Percentiles rank a stretch among this genome's conserved stretches.
Conservation (phyloP, 1,140 invertebrate species). For the Stegodyphus dumicola region DNA sequence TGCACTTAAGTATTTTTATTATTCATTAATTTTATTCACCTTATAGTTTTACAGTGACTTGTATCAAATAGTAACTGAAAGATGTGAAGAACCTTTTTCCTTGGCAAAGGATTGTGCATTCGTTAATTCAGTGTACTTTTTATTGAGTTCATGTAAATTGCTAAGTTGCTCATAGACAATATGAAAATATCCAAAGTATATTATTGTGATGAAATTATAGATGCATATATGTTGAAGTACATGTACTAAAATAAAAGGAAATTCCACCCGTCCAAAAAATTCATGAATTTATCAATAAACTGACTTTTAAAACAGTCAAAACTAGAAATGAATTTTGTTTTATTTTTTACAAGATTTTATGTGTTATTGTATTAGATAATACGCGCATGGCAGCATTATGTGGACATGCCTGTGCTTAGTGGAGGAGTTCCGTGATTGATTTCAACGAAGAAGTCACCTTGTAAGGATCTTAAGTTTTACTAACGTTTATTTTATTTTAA, state of each 20-base stretch:
- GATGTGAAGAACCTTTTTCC: not conserved
- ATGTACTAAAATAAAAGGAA: not conserved
- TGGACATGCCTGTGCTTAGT: no score
- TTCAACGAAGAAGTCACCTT: no score
- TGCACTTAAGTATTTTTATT: not conserved
- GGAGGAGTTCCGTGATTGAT: no score
- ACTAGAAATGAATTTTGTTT: not conserved
- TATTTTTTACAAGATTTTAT: not conserved
- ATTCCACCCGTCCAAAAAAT: not conserved
- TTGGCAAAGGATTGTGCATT: constrained; percentile 4
- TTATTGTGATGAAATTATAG: not conserved
- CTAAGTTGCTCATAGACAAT: constrained; percentile 31
- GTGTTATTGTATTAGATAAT: not conserved
- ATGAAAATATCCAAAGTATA: not conserved
- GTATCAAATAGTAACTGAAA: constrained; percentile 22
- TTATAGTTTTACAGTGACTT: constrained; percentile 27
- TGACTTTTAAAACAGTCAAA: not conserved
- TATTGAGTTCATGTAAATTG: constrained; percentile 24
- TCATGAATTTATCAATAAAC: not conserved
- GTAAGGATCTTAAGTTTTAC: no score
- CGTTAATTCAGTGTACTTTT: constrained; percentile 14
- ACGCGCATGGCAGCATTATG: no score
- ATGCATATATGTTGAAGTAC: not conserved
- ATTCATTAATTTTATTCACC: not conserved
- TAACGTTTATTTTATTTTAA: no score